These are phyloP conservation scores for Drosophila recens DNA, from an alignment of 2,888 invertebrate species.

Conservation along the genomic window DNA sequence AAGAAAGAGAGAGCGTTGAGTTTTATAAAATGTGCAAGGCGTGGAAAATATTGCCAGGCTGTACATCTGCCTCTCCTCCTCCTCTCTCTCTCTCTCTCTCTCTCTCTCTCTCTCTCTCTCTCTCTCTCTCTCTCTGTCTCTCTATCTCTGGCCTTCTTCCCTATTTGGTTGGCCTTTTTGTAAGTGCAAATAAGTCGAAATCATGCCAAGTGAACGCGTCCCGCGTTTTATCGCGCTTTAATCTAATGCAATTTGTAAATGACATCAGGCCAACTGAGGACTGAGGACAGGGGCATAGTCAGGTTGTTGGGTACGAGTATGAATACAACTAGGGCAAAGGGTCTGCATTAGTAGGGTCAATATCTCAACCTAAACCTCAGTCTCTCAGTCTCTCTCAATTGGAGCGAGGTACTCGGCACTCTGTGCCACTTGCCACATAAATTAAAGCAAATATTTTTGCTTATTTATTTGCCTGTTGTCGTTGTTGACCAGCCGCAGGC, in stretches of 20 bases:
- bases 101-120: neutral
- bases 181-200: conserved; percentile 78
- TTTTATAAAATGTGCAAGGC: conserved; percentile 74
- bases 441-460: conserved; percentile 77
- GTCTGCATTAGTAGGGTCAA: conserved; percentile 18
- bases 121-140: neutral
- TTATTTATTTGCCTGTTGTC: conserved; percentile 70
- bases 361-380: conserved; percentile 4
- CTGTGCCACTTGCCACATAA: conserved; percentile 52
- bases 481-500: conserved; percentile 70
- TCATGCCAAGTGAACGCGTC: conserved; percentile 76
- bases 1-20: conserved; percentile 18
- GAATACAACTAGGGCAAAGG: conserved; percentile 54
- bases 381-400: conserved; percentile 19
- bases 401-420: conserved; percentile 8
- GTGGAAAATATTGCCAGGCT: conserved; percentile 69
- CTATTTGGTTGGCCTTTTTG: conserved; percentile 67
- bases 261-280: conserved; percentile 44
- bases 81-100: neutral
- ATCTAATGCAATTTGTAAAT: conserved; percentile 81
- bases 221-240: conserved; percentile 73
- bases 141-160: neutral
- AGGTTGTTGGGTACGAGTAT: conserved; percentile 19
- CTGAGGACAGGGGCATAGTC: neutral
- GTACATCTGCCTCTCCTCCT: neutral